phyloP scores from a whole-genome alignment of 2,797 vertebrate genomes.

The Artibeus lituratus region DNA sequence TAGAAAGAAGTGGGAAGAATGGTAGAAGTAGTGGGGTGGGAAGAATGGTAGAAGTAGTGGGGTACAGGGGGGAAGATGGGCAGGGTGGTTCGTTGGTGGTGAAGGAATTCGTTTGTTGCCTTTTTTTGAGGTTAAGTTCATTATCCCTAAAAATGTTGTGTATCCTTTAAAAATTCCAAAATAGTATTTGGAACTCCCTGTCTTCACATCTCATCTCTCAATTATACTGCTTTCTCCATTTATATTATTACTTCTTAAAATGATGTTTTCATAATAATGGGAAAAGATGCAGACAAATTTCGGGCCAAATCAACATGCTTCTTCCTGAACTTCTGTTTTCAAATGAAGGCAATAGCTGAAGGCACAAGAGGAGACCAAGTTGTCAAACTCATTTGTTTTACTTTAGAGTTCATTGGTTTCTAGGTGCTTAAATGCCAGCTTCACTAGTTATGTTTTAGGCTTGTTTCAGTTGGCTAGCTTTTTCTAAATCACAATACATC shows the following conservation, averaged over 20 bases:
- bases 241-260: not conserved
- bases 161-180: not conserved
- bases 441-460: not conserved
- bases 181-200: not conserved
- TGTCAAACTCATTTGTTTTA: not conserved
- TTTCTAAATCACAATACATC: conserved; percentile 36
- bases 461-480: not conserved
- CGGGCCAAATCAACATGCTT: not conserved
- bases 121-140: not conserved
- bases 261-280: not conserved
- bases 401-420: not conserved
- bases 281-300: not conserved
- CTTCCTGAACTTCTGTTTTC: not conserved
- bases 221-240: not conserved
- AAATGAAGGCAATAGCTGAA: not conserved
- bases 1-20: not conserved
- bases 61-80: not conserved
- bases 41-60: not conserved
- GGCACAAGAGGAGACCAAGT: not conserved
- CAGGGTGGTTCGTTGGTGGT: not conserved
- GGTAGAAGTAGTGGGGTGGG: not conserved
- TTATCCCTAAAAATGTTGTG: not conserved
- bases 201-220: not conserved
- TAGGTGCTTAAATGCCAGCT: not conserved
- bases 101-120: not conserved